Conservation (phyloP, 2,113 vertebrate species). For the Gasterosteus aculeatus region DNA sequence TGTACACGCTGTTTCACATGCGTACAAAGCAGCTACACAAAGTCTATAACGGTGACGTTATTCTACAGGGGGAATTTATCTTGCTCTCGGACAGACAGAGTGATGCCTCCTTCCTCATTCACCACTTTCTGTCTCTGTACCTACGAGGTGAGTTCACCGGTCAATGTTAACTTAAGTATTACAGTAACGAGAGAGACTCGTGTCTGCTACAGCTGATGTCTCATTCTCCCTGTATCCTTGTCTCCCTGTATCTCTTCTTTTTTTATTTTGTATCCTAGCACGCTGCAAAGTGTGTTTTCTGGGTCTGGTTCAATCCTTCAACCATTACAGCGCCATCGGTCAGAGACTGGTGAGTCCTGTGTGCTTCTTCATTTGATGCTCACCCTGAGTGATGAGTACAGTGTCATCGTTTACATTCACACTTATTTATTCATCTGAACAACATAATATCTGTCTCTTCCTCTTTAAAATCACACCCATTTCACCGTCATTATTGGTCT, state of each 20-base stretch:
- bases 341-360: conserved; percentile 89
- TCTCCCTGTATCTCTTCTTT: neutral
- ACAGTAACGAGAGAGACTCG: too few relatives aligned
- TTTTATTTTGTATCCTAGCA: conserved; percentile 73
- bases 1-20: neutral
- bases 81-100: conserved; percentile 86
- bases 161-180: too few relatives aligned
- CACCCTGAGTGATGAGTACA: neutral
- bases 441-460: neutral
- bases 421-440: neutral
- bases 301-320: conserved; percentile 93
- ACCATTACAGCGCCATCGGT: conserved; percentile 89
- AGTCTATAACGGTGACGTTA: neutral
- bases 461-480: neutral
- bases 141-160: conserved; percentile 83
- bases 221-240: neutral
- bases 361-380: neutral
- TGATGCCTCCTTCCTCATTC: conserved; percentile 92
- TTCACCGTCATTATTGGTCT: too few relatives aligned
- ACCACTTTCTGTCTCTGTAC: conserved; percentile 95
- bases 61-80: conserved; percentile 83
- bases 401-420: neutral
- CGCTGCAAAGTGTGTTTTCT: conserved; percentile 92
- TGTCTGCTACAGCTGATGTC: neutral
- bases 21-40: neutral